phyloP scores from a whole-genome alignment of 92 coral and sea anemone species.

The Micromussa lordhowensis region DNA sequence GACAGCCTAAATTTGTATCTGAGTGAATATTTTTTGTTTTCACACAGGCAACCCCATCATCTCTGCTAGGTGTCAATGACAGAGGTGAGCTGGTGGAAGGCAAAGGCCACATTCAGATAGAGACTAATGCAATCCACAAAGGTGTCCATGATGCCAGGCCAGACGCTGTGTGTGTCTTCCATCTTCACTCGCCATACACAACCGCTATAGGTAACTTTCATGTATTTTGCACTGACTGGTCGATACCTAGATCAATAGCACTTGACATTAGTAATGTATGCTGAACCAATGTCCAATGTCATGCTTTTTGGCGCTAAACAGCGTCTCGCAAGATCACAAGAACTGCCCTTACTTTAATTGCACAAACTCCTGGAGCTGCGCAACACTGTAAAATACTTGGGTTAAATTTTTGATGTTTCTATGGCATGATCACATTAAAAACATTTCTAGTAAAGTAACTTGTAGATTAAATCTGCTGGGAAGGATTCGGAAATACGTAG shows the following conservation, averaged over 20 bases:
- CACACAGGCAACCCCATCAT: slow-evolving; percentile 70
- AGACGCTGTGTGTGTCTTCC: slow-evolving; percentile 68
- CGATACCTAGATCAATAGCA: neutral
- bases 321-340: no score
- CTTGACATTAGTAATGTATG: no score
- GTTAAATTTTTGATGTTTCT: no score
- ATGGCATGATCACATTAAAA: no score
- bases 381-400: no score
- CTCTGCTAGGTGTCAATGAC: slow-evolving; percentile 58
- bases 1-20: neutral
- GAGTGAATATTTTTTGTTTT: neutral
- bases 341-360: no score
- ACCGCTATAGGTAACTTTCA: slow-evolving; percentile 65
- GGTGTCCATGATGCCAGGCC: slow-evolving; percentile 62
- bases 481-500: no score
- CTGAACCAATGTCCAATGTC: no score
- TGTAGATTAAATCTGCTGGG: no score
- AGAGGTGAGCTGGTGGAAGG: slow-evolving; percentile 76
- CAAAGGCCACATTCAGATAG: slow-evolving; percentile 42
- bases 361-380: no score
- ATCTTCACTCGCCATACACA: slow-evolving; percentile 66
- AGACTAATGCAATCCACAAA: slow-evolving; percentile 58
- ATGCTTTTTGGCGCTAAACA: no score
- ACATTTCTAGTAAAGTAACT: no score
- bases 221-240: neutral